These are phyloP conservation scores for Parotia lawesii DNA, from an alignment of 2,113 vertebrate genomes.

Conservation along the genomic window DNA sequence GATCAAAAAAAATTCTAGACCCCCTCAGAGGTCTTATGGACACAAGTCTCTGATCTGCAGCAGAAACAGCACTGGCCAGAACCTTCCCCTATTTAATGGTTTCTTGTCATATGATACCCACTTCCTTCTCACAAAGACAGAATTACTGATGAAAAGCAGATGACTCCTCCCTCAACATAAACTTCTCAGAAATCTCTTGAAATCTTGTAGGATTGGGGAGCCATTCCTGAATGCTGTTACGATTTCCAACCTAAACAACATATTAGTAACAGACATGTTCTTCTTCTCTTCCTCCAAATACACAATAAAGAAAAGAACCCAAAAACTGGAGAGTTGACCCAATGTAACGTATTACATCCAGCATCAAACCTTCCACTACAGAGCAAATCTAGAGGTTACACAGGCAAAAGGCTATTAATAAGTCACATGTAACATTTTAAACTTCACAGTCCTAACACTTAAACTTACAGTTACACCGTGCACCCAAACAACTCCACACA, in stretches of 20 bases:
- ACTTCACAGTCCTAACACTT: not conserved
- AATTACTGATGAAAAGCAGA: not conserved
- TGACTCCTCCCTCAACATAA: not conserved
- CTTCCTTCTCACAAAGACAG: not conserved
- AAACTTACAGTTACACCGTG: not conserved
- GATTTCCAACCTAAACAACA: not conserved
- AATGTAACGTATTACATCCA: not conserved
- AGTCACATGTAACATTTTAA: not conserved
- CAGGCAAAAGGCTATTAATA: not conserved
- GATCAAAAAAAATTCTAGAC: not conserved
- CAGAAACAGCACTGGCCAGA: not conserved
- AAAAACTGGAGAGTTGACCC: not conserved
- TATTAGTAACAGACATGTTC: not conserved
- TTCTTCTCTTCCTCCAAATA: not conserved
- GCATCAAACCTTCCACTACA: not conserved
- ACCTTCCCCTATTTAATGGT: not conserved
- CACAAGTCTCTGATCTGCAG: not conserved
- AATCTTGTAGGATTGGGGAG: not conserved
- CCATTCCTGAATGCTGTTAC: not conserved
- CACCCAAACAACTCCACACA: not conserved
- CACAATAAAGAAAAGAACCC: not conserved
- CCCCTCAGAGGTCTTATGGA: not conserved
- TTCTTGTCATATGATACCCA: accelerated
- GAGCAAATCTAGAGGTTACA: not conserved
- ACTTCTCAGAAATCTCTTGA: not conserved